These are phyloP conservation scores for Noctuana brunneofusca DNA, from an alignment of 2,888 invertebrate genomes.

Conservation along the genomic window DNA sequence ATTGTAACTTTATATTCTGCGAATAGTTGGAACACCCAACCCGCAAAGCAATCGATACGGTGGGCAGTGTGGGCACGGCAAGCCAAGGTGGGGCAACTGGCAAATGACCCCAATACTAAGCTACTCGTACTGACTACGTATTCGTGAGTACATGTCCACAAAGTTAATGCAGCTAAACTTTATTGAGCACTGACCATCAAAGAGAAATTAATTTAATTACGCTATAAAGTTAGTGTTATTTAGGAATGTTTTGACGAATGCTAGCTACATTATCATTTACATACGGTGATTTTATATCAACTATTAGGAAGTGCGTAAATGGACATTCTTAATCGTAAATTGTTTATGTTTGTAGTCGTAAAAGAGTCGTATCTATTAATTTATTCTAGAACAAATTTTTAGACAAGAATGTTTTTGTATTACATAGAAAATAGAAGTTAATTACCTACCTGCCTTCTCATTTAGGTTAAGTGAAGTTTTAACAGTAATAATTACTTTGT, in stretches of 20 bases:
- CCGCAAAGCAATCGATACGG: slow-evolving; percentile 31
- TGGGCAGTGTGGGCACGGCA: slow-evolving; percentile 21
- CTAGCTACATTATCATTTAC: too few relatives aligned
- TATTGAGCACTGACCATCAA: background rate
- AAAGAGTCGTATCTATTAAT: too few relatives aligned
- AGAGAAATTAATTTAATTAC: background rate
- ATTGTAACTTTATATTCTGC: slow-evolving; percentile 18
- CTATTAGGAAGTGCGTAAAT: too few relatives aligned
- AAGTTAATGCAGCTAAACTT: background rate
- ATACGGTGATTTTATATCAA: background rate
- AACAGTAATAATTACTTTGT: too few relatives aligned
- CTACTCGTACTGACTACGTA: too few relatives aligned
- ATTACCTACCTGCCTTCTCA: too few relatives aligned
- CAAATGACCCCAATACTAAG: background rate
- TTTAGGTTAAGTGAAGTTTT: too few relatives aligned
- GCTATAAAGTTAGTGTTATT: background rate
- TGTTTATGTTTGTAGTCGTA: too few relatives aligned
- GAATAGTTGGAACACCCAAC: slow-evolving; percentile 18
- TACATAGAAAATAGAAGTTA: too few relatives aligned
- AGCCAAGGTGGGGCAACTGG: slow-evolving; percentile 15
- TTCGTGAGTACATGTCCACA: background rate
- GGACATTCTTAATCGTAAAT: too few relatives aligned
- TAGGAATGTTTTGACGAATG: background rate
- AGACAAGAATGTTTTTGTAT: too few relatives aligned
- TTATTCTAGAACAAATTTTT: too few relatives aligned